Evolutionary conservation across 2,888 invertebrate genomes (phyloP).

Genomic region (Ceriagrion tenellum): DNA sequence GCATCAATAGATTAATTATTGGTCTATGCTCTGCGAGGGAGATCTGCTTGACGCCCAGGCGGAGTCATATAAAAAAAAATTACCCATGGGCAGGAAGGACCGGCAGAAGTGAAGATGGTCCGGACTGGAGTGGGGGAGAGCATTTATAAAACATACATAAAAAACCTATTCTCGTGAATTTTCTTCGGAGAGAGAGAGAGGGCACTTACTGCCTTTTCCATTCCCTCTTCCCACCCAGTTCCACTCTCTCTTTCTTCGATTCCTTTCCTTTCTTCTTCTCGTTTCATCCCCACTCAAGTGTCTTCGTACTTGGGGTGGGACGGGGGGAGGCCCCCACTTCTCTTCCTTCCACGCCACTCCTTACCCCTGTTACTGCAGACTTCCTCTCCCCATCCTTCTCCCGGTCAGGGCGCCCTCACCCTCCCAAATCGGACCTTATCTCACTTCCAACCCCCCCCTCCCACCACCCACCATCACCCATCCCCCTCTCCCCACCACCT

Average conservation of each 20-base stretch:
- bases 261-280: neutral
- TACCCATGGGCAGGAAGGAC: neutral
- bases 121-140: neutral
- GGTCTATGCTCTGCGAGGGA: neutral
- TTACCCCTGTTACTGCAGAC: neutral
- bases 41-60: neutral
- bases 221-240: neutral
- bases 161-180: slow-evolving; percentile 62
- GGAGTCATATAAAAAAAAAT: neutral
- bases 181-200: slow-evolving; percentile 39
- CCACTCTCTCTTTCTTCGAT: neutral
- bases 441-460: neutral
- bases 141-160: slow-evolving; percentile 54
- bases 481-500: slow-evolving; percentile 32
- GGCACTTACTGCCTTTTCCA: slow-evolving; percentile 13
- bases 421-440: slow-evolving; percentile 5
- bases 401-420: neutral
- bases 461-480: neutral
- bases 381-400: neutral
- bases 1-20: slow-evolving; percentile 27
- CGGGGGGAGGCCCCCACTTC: too few species aligned
- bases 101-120: neutral
- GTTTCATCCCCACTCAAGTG: neutral
- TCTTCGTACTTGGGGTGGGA: too few species aligned
- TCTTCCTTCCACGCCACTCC: too few species aligned